These are phyloP conservation scores for Sander vitreus DNA, from an alignment of 2,113 vertebrate species.

Conservation along the genomic window DNA sequence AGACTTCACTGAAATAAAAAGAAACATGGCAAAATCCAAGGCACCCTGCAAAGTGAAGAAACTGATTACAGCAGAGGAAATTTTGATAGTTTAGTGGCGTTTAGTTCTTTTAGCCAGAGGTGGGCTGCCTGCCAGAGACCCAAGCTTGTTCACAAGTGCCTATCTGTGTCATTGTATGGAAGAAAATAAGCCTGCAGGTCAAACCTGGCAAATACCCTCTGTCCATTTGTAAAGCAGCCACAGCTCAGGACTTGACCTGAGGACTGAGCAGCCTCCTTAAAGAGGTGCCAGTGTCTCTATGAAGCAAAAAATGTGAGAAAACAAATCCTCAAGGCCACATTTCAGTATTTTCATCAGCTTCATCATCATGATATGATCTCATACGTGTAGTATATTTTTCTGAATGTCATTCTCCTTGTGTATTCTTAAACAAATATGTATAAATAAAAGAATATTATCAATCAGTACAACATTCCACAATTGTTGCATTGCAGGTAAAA, in stretches of 20 bases:
- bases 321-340: neutral
- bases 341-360: neutral
- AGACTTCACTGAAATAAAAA: neutral
- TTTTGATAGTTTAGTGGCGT: neutral
- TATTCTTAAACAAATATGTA: neutral
- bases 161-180: constrained; percentile 40
- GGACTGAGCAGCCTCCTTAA: constrained; percentile 10
- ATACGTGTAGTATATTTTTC: neutral
- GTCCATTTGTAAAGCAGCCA: constrained; percentile 25
- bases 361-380: neutral
- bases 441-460: neutral
- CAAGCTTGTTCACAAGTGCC: constrained; percentile 21
- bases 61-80: constrained; percentile 1
- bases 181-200: constrained; percentile 30
- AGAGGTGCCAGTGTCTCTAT: neutral
- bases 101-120: constrained; percentile 11
- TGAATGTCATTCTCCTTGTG: neutral
- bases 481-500: neutral
- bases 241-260: constrained; percentile 14
- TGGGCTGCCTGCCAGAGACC: constrained; percentile 2
- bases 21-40: neutral
- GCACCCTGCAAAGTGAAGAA: neutral
- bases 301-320: constrained; percentile 12
- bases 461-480: neutral
- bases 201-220: constrained; percentile 20